Conservation (phyloP, 1,140 invertebrate species). For the Pantala flavescens region DNA sequence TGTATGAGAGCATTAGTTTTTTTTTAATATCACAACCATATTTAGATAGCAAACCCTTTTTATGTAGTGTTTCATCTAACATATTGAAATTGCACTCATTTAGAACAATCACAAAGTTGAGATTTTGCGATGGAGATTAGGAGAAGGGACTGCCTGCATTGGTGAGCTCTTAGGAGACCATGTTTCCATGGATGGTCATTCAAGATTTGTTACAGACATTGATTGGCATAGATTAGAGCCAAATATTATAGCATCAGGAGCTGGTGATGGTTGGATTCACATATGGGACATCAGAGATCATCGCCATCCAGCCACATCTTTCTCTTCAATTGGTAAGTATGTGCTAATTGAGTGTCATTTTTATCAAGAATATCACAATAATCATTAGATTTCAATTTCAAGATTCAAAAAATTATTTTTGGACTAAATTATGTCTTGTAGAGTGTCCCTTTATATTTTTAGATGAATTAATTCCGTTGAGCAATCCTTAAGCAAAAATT, state of each 20-base stretch:
- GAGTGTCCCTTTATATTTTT: no score
- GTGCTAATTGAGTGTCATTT: neutral
- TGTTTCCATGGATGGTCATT: constrained; percentile 68
- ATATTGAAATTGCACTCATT: constrained; percentile 24
- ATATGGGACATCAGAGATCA: constrained; percentile 87
- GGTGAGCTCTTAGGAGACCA: constrained; percentile 55
- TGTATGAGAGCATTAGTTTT: no score
- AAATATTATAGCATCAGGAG: constrained; percentile 83
- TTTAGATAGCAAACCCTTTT: no score
- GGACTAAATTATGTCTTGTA: no score
- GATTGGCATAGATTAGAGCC: constrained; percentile 86
- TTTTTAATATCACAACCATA: no score
- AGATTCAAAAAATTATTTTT: constrained; percentile 20
- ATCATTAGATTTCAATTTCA: constrained; percentile 28
- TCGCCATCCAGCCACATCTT: constrained; percentile 63
- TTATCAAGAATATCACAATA: neutral
- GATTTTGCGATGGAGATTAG: constrained; percentile 60
- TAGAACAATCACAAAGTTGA: constrained; percentile 77
- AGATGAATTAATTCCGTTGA: no score
- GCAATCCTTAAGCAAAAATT: no score
- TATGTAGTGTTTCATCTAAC: neutral
- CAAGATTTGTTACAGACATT: constrained; percentile 79
- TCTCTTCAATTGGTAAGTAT: constrained; percentile 62
- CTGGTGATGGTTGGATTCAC: constrained; percentile 86
- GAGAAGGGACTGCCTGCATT: constrained; percentile 12